Base-by-base conservation (phyloP, 2,888 invertebrate genomes). In the Drosophila longiperda region DNA sequence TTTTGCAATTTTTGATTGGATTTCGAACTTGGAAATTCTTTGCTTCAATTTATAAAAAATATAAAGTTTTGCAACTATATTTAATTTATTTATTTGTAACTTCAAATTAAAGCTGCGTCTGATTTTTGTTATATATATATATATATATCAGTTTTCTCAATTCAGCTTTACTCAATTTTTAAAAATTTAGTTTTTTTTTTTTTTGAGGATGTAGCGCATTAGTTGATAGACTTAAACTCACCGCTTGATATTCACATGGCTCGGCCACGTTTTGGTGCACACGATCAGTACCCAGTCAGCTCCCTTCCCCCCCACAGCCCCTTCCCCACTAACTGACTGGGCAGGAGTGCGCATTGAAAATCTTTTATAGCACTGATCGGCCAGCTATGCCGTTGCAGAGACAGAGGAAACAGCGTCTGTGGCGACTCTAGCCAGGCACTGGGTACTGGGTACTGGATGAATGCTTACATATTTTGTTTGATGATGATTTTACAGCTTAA, bases 401-500 rank as follows among this genome's bases (percentile, higher is more conserved):
- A 5, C 45, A 45, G 45, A 23, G 45, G 45, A 45, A 23, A 65
- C 67, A 77, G 57, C 54, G 23, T 26, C 45, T 45, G 15, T 40
- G n/a, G 17, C 49, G 72, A 26, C 42, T 55, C 11, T 20, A 11
- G 62, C 59, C 58, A 48, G 40, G 26, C 53, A 29, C 36, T 63
- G 57, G 45, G 67, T 33, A 42, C 15, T 63, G 64, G 40, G 53
- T 49, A 40, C 68, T 78, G 70, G 66, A 72, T 66, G 69, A 67
- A 75, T 70, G 89, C 82, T 80, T 73, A 89, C 86, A 87, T 82
- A 85, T 85, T 86, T 83, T 80, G 88, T 81, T 89, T 90, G 90
- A 91, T 91, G 91, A 92, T 92, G 91, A 87, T 91, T 91, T 91
- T 92, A 91, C 92, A 92, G 91, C 91, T 91, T 92, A 92, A 91